Evolutionary conservation across 2,888 invertebrate genomes (phyloP), one percentile per base, ranked within the genome.

Genomic region (Rhagonycha lutea): DNA sequence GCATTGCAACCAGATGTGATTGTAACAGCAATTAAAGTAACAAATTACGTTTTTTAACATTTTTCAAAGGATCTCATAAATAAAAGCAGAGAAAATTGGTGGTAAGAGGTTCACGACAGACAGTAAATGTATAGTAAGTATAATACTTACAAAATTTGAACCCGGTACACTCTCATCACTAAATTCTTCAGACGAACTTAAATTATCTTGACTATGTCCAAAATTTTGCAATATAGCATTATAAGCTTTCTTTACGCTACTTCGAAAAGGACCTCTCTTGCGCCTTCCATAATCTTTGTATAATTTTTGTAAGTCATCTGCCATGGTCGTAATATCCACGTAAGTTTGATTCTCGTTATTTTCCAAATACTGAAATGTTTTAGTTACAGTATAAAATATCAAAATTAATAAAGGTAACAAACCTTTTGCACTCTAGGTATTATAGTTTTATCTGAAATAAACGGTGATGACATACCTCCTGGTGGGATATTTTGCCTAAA

Each of bases 311-410:
- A 96, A 90, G 82, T 92, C 91, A 86, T 94, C 94, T 82, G 95
- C 94, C 94, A 96, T 95, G 84, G 93, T 92, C 85, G 93, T 92
- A 75, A 96, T 93, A 90, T 96, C 95, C 80, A 96, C 92, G 86
- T 93, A 94, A 8, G 93, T 93, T 87, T 94, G 93, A 83, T 94
- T 93, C 78, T 93, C 93, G 89, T 95, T 94, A 82, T 93, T 93
- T 80, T 94, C 94, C 83, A 96, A 90, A 86, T 96, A 96, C 91
- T 94, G 82, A 62, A 88, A 88, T 76, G 26, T 11, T 61, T 63
- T 47, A 0, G n/a, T 47, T 47, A 63, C 62, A 72, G 2, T 32
- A 63, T 0, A 12, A 69, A 72, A 67, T 28, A 29, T 11, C 28
- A 68, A 69, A 29, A 29, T 10, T 12, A n/a, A 65, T 12, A 29